A percentile compares a stretch with the other conserved stretches of the same genome.
Conservation (phyloP, 2,888 invertebrate genomes). For the Tetrapedia diversipes region DNA sequence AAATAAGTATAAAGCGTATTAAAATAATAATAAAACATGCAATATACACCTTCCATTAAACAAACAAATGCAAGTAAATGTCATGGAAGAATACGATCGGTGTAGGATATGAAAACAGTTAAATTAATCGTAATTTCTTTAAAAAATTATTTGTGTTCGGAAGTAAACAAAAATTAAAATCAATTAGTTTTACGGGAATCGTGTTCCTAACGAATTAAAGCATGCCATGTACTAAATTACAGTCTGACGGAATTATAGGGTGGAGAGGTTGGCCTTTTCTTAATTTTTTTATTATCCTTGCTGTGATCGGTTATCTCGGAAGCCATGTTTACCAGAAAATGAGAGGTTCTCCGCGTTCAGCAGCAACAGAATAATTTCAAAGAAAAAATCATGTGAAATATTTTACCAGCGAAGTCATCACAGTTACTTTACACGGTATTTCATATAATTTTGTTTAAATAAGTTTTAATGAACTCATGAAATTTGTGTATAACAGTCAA, state of each 20-base stretch:
- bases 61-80: slow-evolving; percentile 27
- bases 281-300: slow-evolving; percentile 68
- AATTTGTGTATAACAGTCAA: neutral
- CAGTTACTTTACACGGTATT: slow-evolving; percentile 1
- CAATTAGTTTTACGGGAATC: neutral
- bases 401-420: neutral
- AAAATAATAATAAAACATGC: neutral
- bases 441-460: neutral
- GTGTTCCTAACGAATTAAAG: neutral
- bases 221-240: slow-evolving; percentile 63
- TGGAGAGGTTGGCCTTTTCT: slow-evolving; percentile 75
- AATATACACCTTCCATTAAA: neutral
- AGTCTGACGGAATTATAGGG: slow-evolving; percentile 39
- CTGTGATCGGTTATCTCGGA: slow-evolving; percentile 65
- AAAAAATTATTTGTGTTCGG: slow-evolving; percentile 26
- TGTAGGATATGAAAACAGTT: slow-evolving; percentile 4
- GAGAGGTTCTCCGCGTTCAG: neutral
- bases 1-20: neutral
- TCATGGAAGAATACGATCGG: slow-evolving; percentile 27
- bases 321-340: slow-evolving; percentile 57
- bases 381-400: slow-evolving; percentile 2
- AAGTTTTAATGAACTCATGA: neutral
- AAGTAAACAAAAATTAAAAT: slow-evolving; percentile 4
- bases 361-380: neutral
- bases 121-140: neutral